These are phyloP conservation scores for Pangasius macronema DNA, from an alignment of 2,797 vertebrate species.

Conservation along the genomic window DNA sequence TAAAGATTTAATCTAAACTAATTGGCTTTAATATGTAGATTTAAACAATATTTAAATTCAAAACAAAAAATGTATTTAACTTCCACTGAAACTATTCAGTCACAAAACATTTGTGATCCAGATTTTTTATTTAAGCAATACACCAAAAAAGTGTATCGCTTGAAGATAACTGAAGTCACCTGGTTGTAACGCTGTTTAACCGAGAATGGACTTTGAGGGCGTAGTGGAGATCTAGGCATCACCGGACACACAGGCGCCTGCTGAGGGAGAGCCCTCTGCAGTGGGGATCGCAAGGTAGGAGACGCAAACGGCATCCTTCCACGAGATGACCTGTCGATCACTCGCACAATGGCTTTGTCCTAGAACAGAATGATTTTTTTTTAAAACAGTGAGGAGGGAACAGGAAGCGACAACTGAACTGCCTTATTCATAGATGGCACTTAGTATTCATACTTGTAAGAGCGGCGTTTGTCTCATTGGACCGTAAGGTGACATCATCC, in stretches of 20 bases:
- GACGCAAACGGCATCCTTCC: slow-evolving; percentile 63
- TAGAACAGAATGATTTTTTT: background rate
- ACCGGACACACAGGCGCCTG: slow-evolving; percentile 68
- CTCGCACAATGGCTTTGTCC: slow-evolving; percentile 75
- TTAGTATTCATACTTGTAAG: slow-evolving; percentile 6
- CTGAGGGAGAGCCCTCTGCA: slow-evolving; percentile 65
- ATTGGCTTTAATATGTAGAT: too few species aligned
- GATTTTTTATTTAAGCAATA: background rate
- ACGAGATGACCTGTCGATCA: slow-evolving; percentile 69
- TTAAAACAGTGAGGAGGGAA: background rate
- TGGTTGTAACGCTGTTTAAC: slow-evolving; percentile 70
- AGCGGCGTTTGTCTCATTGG: slow-evolving; percentile 52
- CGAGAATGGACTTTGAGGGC: slow-evolving; percentile 69
- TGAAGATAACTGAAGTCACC: slow-evolving; percentile 55
- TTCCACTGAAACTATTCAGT: too few species aligned
- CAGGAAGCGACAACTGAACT: background rate
- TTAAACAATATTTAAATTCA: too few species aligned
- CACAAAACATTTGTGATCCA: background rate
- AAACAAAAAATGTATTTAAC: too few species aligned
- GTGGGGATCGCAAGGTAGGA: slow-evolving; percentile 61
- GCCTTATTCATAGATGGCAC: background rate
- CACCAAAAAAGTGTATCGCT: background rate
- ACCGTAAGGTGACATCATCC: slow-evolving; percentile 63
- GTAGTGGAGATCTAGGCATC: slow-evolving; percentile 65
- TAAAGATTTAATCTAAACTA: too few species aligned